phyloP scores from a whole-genome alignment of 2,888 invertebrate genomes.

The Amphiduros pacificus region DNA sequence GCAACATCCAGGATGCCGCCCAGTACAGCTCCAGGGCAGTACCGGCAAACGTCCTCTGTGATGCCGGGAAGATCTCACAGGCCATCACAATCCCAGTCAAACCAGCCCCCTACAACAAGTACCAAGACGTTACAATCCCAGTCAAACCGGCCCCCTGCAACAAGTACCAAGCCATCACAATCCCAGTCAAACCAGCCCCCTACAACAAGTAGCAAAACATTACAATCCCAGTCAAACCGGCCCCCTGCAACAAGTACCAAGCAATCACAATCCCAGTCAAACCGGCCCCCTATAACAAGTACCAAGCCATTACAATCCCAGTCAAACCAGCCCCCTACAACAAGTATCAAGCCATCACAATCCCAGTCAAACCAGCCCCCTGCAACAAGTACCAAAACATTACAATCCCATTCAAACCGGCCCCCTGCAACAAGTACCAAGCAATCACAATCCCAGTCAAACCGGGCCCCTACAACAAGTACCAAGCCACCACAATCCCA shows the following conservation, averaged over 20 bases:
- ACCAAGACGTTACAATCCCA: no score
- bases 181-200: constrained; percentile 28
- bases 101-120: constrained; percentile 24
- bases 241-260: constrained; percentile 21
- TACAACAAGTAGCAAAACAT: constrained; percentile 33
- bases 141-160: no score
- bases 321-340: constrained; percentile 30
- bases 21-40: constrained; percentile 27
- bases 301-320: constrained; percentile 31
- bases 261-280: constrained; percentile 30
- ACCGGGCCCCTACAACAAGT: constrained; percentile 24
- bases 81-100: constrained; percentile 31
- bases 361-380: constrained; percentile 30
- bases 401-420: no score
- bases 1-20: constrained; percentile 24
- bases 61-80: constrained; percentile 32
- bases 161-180: constrained; percentile 32
- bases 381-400: constrained; percentile 7
- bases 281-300: constrained; percentile 31
- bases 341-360: constrained; percentile 32
- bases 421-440: constrained; percentile 33
- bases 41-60: constrained; percentile 30
- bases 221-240: constrained; percentile 29
- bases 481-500: no score
- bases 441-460: constrained; percentile 30